phyloP scores from a whole-genome alignment of 2,888 invertebrate species.

The Drosophila testacea region DNA sequence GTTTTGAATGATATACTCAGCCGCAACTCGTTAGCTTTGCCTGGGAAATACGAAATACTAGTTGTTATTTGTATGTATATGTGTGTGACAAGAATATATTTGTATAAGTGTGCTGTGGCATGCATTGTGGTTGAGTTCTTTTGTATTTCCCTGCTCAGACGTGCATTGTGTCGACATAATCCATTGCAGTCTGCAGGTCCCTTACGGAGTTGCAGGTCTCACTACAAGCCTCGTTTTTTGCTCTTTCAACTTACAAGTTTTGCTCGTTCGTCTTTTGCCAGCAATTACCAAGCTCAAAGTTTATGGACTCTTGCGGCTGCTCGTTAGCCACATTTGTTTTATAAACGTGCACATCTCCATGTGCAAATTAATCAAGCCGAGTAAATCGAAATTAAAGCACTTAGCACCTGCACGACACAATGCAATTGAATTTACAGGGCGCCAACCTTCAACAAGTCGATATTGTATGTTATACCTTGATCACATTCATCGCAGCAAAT shows the following conservation, averaged over 20 bases:
- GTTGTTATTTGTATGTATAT: neutral
- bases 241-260: constrained; percentile 56
- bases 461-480: constrained; percentile 1
- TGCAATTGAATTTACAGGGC: constrained; percentile 65
- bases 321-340: constrained; percentile 68
- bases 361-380: constrained; percentile 59
- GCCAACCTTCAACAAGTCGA: constrained; percentile 39
- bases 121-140: constrained; percentile 62
- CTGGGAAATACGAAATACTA: constrained; percentile 23
- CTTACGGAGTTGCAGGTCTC: constrained; percentile 1
- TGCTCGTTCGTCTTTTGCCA: constrained; percentile 54
- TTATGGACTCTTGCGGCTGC: constrained; percentile 57
- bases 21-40: constrained; percentile 60
- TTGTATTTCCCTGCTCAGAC: constrained; percentile 59
- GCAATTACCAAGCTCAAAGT: constrained; percentile 66
- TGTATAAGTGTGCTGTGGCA: constrained; percentile 16
- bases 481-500: constrained; percentile 16
- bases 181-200: constrained; percentile 39
- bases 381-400: constrained; percentile 68
- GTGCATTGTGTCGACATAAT: constrained; percentile 67
- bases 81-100: constrained; percentile 8
- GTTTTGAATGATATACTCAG: constrained; percentile 58
- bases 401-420: constrained; percentile 63
- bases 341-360: constrained; percentile 32
- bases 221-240: constrained; percentile 30